Conservation (phyloP, 2,113 vertebrate species). For the Serranochromis macrocephalus region DNA sequence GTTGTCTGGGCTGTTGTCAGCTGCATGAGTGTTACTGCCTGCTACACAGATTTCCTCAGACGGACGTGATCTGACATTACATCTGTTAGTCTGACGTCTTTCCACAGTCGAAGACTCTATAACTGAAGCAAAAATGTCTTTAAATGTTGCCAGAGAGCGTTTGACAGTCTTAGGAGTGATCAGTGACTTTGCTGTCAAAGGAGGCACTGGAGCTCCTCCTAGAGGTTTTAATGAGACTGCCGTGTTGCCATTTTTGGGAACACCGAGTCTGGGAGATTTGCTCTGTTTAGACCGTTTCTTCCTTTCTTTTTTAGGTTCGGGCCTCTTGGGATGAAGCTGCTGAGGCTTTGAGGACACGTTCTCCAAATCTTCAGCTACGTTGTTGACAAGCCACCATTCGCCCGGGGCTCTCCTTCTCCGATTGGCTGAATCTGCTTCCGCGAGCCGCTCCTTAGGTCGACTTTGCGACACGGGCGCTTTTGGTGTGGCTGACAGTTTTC, state of each 20-base stretch:
- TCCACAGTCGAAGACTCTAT: background rate
- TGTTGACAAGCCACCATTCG: constrained; percentile 38
- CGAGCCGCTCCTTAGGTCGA: background rate
- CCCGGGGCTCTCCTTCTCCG: constrained; percentile 24
- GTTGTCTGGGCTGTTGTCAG: background rate
- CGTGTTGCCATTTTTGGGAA: background rate
- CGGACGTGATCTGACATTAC: background rate
- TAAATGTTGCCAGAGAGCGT: constrained; percentile 24
- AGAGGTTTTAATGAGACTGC: background rate
- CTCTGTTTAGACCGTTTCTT: background rate
- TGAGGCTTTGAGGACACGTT: background rate
- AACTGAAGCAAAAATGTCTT: constrained; percentile 21
- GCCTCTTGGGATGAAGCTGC: background rate
- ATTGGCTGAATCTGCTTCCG: background rate
- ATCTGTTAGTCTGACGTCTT: background rate
- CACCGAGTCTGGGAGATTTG: background rate
- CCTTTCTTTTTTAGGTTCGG: background rate
- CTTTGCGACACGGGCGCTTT: background rate
- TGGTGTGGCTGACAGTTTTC: background rate
- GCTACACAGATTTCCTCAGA: background rate
- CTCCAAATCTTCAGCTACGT: background rate
- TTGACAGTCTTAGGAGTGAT: constrained; percentile 29
- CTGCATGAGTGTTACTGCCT: background rate
- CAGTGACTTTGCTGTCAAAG: background rate
- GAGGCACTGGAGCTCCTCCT: background rate